These are phyloP conservation scores for Sandelia bainsii DNA, from an alignment of 2,797 vertebrate species.

Conservation along the genomic window DNA sequence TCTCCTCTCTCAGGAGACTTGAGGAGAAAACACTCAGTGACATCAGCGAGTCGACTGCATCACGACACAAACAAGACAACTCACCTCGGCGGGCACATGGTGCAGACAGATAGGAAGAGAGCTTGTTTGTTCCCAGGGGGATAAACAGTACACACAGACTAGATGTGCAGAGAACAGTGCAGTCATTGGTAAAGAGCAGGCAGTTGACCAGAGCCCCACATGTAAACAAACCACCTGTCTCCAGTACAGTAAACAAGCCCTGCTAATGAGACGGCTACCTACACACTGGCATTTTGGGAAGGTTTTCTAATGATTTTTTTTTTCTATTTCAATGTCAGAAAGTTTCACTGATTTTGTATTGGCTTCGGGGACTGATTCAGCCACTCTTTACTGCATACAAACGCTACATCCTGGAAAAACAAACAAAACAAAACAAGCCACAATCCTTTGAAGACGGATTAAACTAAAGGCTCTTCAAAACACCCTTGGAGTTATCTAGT, in stretches of 20 bases:
- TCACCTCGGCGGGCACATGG: conserved; percentile 24
- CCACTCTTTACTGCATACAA: not conserved
- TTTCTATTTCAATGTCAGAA: not conserved
- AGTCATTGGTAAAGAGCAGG: conserved; percentile 16
- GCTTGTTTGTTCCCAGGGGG: conserved; percentile 30
- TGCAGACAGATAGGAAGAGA: conserved; percentile 13
- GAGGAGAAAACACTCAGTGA: conserved; percentile 38
- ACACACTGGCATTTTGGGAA: conserved; percentile 16
- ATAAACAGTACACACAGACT: conserved; percentile 32
- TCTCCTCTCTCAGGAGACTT: conserved; percentile 34
- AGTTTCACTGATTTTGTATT: not conserved
- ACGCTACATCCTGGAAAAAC: not conserved
- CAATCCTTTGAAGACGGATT: conserved; percentile 33
- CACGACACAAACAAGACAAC: conserved; percentile 35
- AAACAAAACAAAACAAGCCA: conserved; percentile 11
- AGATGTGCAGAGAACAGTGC: not conserved
- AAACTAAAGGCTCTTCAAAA: conserved; percentile 19
- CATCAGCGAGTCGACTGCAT: conserved; percentile 48
- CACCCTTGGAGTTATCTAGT: not conserved
- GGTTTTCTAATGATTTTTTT: conserved; percentile 24
- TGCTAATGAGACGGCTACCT: conserved; percentile 2
- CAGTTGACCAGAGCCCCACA: conserved; percentile 11
- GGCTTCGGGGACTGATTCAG: conserved; percentile 7
- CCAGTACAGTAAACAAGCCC: conserved; percentile 22
- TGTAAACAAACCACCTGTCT: conserved; percentile 36